These are phyloP conservation scores for Probosciger aterrimus DNA, from an alignment of 2,113 vertebrate species.

Conservation along the genomic window DNA sequence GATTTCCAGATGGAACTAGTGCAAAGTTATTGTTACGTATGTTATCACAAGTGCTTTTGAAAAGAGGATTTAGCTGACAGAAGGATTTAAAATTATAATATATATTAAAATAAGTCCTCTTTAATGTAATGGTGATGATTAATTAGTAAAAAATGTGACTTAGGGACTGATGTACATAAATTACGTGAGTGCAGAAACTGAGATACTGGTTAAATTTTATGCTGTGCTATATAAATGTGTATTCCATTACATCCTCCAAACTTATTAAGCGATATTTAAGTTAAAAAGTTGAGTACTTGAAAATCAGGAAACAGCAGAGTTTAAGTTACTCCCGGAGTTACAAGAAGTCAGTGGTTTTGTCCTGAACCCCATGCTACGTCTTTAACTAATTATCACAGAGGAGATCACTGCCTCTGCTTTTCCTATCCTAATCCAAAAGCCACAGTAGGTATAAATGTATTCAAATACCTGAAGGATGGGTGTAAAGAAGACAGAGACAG, in stretches of 20 bases:
- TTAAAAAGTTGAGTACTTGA: not conserved
- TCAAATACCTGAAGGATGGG: not conserved
- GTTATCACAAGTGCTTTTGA: not conserved
- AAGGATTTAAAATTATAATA: not conserved
- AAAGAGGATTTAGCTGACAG: not conserved
- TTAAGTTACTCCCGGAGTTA: not conserved
- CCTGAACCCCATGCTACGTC: not conserved
- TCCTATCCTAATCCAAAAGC: not conserved
- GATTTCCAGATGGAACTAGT: not conserved
- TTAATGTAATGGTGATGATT: not conserved
- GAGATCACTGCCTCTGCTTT: not conserved
- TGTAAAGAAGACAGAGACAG: not conserved
- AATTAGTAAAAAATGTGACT: not conserved
- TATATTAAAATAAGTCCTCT: not conserved
- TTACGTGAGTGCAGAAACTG: not conserved
- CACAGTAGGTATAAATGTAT: not conserved
- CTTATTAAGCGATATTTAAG: not conserved
- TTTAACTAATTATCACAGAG: not conserved
- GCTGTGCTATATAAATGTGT: not conserved
- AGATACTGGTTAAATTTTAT: not conserved
- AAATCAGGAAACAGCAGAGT: not conserved
- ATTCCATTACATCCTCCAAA: not conserved
- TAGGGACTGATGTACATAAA: not conserved
- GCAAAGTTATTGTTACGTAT: not conserved
- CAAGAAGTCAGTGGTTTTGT: not conserved